These are phyloP conservation scores for Idris sp. DNA, from an alignment of 1,140 invertebrate genomes.

Conservation along the genomic window DNA sequence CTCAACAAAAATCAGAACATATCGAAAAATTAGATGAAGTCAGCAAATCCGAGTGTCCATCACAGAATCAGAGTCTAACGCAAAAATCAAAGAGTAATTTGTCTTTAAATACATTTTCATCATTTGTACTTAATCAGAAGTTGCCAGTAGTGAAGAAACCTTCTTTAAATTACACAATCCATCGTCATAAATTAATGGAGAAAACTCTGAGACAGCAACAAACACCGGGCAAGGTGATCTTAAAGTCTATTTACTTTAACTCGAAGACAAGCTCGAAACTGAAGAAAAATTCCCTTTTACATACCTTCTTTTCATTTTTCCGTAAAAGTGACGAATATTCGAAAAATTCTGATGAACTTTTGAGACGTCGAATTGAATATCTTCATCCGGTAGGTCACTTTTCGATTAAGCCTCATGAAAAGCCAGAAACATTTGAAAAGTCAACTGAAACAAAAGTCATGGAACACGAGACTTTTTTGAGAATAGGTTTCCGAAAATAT, in stretches of 20 bases:
- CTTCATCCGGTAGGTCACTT: slow-evolving; percentile 70
- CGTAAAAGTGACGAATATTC: too few species aligned
- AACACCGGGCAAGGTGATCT: slow-evolving; percentile 30
- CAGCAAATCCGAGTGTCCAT: too few species aligned
- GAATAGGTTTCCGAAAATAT: slow-evolving; percentile 36
- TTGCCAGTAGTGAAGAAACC: slow-evolving; percentile 65
- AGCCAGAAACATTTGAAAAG: slow-evolving; percentile 50
- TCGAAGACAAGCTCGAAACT: too few species aligned
- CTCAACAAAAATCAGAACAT: too few species aligned
- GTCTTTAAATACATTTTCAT: too few species aligned
- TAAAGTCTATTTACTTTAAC: slow-evolving; percentile 47
- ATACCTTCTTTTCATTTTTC: too few species aligned
- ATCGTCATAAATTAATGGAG: slow-evolving; percentile 70
- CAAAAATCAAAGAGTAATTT: too few species aligned
- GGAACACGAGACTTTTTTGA: slow-evolving; percentile 6
- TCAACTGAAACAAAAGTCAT: slow-evolving; percentile 49
- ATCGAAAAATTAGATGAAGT: too few species aligned
- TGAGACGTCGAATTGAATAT: slow-evolving; percentile 19
- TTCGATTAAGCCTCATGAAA: slow-evolving; percentile 41
- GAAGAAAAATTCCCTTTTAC: too few species aligned
- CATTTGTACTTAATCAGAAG: slow-evolving; percentile 46
- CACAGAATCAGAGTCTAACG: too few species aligned
- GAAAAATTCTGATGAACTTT: too few species aligned
- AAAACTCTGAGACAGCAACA: slow-evolving; percentile 58
- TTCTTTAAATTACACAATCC: slow-evolving; percentile 65